Conservation (phyloP, 2,888 invertebrate genomes). For the Chloromyia formosa region DNA sequence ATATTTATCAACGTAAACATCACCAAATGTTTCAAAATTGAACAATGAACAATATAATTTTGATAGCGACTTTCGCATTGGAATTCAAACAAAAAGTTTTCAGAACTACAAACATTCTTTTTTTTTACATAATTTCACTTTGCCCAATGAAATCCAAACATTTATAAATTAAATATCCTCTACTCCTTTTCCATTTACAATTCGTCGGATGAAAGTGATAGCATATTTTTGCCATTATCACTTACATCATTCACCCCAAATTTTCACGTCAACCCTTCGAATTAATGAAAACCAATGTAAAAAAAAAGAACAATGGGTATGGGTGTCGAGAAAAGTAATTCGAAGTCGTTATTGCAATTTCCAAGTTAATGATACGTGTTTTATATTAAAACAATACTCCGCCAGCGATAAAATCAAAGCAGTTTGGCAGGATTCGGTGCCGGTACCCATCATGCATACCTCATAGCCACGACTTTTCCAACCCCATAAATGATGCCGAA, state of each 20-base stretch:
- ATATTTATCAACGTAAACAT: too few species aligned
- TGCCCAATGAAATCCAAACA: too few species aligned
- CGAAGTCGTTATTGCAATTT: slow-evolving; percentile 23
- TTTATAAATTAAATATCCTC: background rate
- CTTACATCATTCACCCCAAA: background rate
- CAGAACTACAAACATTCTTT: background rate
- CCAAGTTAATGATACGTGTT: slow-evolving; percentile 24
- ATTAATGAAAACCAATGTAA: background rate
- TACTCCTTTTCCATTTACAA: background rate
- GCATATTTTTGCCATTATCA: background rate
- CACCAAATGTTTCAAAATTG: too few species aligned
- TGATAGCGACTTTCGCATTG: background rate
- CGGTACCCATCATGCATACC: background rate
- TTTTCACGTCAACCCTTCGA: background rate
- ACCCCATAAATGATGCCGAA: background rate
- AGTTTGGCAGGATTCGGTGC: background rate
- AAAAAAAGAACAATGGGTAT: background rate
- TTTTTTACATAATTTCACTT: too few species aligned
- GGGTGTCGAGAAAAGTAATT: background rate
- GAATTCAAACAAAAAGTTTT: background rate
- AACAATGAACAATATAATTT: too few species aligned
- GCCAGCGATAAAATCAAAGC: background rate
- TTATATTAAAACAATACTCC: slow-evolving; percentile 7
- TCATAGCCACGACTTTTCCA: background rate
- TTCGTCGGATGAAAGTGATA: background rate